Percentiles rank a stretch among this genome's conserved stretches.
These are phyloP conservation scores for Cheilosia urbana DNA, from an alignment of 2,888 invertebrate genomes.

Conservation along the genomic window DNA sequence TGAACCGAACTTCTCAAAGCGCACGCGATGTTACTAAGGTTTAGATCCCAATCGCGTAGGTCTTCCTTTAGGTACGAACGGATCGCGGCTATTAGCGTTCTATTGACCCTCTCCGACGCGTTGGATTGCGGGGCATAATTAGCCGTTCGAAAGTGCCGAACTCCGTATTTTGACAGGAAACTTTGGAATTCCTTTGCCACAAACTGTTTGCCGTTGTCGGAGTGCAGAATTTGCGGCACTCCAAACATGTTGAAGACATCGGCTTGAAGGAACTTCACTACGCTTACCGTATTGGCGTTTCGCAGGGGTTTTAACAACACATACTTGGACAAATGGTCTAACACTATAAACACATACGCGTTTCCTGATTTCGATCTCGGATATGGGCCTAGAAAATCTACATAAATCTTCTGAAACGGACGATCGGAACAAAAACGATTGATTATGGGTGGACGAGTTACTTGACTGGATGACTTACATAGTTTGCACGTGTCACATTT, in stretches of 20 bases:
- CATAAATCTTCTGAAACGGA: neutral
- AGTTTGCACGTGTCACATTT: slow-evolving; percentile 5
- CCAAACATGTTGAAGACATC: slow-evolving; percentile 6
- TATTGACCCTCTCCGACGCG: slow-evolving; percentile 79
- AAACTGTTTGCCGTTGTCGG: slow-evolving; percentile 78
- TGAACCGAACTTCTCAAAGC: slow-evolving; percentile 48
- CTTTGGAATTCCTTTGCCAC: slow-evolving; percentile 55
- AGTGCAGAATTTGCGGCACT: slow-evolving; percentile 36
- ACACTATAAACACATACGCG: neutral
- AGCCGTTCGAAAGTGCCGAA: slow-evolving; percentile 55
- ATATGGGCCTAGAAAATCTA: slow-evolving; percentile 14
- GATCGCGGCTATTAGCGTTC: slow-evolving; percentile 78
- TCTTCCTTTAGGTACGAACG: slow-evolving; percentile 56
- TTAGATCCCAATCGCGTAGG: slow-evolving; percentile 63
- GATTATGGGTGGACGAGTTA: slow-evolving; percentile 2
- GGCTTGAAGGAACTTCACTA: neutral
- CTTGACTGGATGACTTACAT: slow-evolving; percentile 10
- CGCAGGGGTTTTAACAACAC: neutral
- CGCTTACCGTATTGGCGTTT: neutral
- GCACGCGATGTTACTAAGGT: slow-evolving; percentile 56
- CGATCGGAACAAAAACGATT: neutral
- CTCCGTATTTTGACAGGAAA: slow-evolving; percentile 24
- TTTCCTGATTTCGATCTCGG: slow-evolving; percentile 9
- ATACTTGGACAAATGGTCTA: too few species aligned
- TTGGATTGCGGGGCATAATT: slow-evolving; percentile 68